Evolutionary conservation across 1,140 invertebrate species (phyloP).

Genomic region (Copidosoma floridanum): DNA sequence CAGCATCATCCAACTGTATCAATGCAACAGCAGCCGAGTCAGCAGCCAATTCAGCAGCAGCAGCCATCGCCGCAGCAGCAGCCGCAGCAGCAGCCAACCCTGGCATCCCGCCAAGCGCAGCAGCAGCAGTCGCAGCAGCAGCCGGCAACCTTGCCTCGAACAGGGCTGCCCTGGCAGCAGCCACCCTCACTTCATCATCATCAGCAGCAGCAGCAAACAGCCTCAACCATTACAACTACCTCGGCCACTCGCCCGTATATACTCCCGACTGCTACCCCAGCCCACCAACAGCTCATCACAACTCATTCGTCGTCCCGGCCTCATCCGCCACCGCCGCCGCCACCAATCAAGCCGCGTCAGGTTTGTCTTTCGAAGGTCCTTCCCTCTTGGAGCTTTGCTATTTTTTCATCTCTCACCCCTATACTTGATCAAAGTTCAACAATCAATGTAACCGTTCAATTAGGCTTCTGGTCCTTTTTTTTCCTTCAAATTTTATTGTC

Average conservation of each 20-base stretch:
- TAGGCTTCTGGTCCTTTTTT: not conserved
- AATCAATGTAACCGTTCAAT: too few species aligned
- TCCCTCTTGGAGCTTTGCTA: too few species aligned
- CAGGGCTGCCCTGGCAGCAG: constrained; percentile 57
- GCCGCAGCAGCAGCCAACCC: constrained; percentile 30
- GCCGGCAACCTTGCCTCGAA: constrained; percentile 50
- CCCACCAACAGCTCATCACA: constrained; percentile 41
- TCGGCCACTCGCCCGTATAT: too few species aligned
- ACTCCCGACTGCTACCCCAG: too few species aligned
- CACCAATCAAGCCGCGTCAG: constrained; percentile 70
- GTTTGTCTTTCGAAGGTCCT: constrained; percentile 42
- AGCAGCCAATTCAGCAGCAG: constrained; percentile 14
- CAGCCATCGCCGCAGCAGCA: constrained; percentile 22
- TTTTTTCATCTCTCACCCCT: not conserved
- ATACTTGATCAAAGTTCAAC: too few species aligned
- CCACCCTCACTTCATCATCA: constrained; percentile 56
- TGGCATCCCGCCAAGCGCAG: constrained; percentile 34
- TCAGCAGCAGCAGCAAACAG: constrained; percentile 6
- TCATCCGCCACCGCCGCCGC: constrained; percentile 66
- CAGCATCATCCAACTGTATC: constrained; percentile 22
- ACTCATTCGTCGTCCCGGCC: too few species aligned
- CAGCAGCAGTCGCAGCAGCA: constrained; percentile 39
- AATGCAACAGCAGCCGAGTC: constrained; percentile 52
- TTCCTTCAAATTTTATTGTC: not conserved
- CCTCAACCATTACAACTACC: not conserved